Conservation (phyloP, 1,140 invertebrate genomes). For the Varroa destructor region DNA sequence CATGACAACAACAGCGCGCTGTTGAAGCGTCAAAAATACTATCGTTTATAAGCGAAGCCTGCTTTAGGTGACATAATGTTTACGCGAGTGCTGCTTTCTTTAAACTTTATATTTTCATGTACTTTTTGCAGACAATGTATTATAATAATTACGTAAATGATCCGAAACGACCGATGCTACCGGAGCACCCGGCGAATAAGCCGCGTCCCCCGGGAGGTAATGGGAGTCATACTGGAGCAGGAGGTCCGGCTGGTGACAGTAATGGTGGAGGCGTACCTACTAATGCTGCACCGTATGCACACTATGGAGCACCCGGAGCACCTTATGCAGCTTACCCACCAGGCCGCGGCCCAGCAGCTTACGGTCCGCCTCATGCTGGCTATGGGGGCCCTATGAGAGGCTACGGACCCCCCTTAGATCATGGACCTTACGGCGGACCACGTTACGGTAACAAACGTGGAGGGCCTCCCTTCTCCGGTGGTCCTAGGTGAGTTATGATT, state of each 20-base stretch:
- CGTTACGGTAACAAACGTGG: conserved; percentile 30
- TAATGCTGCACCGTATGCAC: conserved; percentile 28
- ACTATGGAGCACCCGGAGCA: conserved; percentile 31
- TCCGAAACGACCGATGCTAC: conserved; percentile 80
- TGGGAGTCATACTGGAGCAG: conserved; percentile 30
- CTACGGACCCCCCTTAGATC: conserved; percentile 27
- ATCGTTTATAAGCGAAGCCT: too few species aligned
- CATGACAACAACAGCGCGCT: too few species aligned
- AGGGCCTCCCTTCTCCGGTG: conserved; percentile 31
- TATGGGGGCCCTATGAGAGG: conserved; percentile 30
- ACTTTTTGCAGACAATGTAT: conserved; percentile 54
- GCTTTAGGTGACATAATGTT: too few species aligned
- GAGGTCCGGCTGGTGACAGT: conserved; percentile 30
- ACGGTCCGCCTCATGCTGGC: conserved; percentile 30
- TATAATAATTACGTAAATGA: conserved; percentile 96
- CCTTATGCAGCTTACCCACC: conserved; percentile 31
- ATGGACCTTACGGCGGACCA: conserved; percentile 9
- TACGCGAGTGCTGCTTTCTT: too few species aligned
- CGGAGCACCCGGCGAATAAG: conserved; percentile 63
- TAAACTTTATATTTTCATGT: too few species aligned
- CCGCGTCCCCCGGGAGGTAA: conserved; percentile 33
- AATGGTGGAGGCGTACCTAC: conserved; percentile 3
- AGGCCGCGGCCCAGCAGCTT: conserved; percentile 31
- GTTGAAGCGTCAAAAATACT: too few species aligned
- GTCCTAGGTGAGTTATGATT: conserved; percentile 36